Conservation (phyloP, 2,797 vertebrate species). For the Oryzias dopingdopingensis region DNA sequence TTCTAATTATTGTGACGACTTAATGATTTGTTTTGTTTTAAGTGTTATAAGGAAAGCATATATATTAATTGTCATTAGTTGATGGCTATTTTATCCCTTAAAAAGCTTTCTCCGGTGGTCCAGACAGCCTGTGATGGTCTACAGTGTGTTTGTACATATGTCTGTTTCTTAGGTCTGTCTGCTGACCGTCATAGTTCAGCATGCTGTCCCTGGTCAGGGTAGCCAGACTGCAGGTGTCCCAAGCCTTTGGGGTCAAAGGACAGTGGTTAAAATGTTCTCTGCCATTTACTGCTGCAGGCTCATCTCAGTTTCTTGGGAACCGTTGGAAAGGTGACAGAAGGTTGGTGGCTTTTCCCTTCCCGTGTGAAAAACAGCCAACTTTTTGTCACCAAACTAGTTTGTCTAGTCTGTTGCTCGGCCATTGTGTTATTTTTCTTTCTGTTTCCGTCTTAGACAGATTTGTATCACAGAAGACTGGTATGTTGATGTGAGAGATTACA, state of each 20-base stretch:
- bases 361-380: conserved; percentile 79
- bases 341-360: conserved; percentile 87
- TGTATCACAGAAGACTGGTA: too few species aligned
- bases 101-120: background rate
- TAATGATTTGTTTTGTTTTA: too few species aligned
- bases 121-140: conserved; percentile 22
- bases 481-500: too few species aligned
- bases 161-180: conserved; percentile 80
- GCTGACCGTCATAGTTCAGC: conserved; percentile 76
- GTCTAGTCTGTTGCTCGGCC: conserved; percentile 7
- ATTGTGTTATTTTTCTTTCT: conserved; percentile 7
- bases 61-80: too few species aligned
- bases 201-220: conserved; percentile 84
- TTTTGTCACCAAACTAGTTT: conserved; percentile 72
- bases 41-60: too few species aligned
- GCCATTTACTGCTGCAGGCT: conserved; percentile 70
- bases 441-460: background rate
- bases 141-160: conserved; percentile 47
- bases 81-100: too few species aligned
- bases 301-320: conserved; percentile 76
- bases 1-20: too few species aligned
- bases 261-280: conserved; percentile 78
- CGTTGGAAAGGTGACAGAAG: conserved; percentile 88
- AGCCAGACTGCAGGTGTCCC: conserved; percentile 80
- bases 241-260: conserved; percentile 76